A percentile compares a stretch with the other conserved stretches of the same genome.
Evolutionary conservation across 1,140 invertebrate species (phyloP).

Genomic region (Teleopsis dalmanni): DNA sequence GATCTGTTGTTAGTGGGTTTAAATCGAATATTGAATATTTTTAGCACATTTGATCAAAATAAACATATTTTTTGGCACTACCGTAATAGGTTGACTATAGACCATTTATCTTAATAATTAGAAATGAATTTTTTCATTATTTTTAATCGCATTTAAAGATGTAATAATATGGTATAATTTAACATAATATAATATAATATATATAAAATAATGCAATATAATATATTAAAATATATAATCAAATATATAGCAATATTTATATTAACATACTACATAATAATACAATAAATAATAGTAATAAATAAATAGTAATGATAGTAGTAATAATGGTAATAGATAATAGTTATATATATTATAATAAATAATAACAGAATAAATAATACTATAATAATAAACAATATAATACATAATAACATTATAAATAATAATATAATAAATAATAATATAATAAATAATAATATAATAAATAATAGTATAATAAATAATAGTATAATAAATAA

Average conservation of each 20-base stretch:
- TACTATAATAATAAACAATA: neutral
- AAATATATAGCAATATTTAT: neutral
- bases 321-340: neutral
- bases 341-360: neutral
- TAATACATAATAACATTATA: neutral
- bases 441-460: neutral
- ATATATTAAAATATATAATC: neutral
- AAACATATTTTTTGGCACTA: too few species aligned
- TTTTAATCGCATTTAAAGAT: too few species aligned
- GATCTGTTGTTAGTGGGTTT: too few species aligned
- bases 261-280: neutral
- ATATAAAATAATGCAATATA: neutral
- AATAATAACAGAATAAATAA: neutral
- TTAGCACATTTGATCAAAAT: too few species aligned
- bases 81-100: too few species aligned
- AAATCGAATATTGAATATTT: too few species aligned
- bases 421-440: neutral
- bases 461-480: neutral
- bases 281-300: neutral
- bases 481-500: neutral
- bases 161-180: neutral
- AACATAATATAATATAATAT: neutral
- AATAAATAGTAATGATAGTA: neutral
- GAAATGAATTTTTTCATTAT: too few species aligned
- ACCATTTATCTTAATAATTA: too few species aligned